Evolutionary conservation across 2,888 invertebrate species (phyloP), one percentile per base, ranked within the genome.

Genomic region (Bedellia somnulentella): DNA sequence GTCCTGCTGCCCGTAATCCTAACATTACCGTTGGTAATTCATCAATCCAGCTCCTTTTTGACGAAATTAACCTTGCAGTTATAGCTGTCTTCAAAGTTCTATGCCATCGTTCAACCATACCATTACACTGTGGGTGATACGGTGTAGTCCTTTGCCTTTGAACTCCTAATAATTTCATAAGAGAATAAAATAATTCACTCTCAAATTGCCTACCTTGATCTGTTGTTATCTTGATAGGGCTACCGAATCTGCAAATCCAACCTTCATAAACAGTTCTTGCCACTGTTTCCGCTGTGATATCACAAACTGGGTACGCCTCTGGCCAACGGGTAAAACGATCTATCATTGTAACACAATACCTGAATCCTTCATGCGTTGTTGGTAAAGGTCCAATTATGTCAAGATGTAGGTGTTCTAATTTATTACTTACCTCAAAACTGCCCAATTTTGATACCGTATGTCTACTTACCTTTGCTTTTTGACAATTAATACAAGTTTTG

Each of bases 281-380:
- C 0, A 49, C 42, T 1, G 45, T 47, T n/a, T 43, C 41, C 1
- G 47, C 47, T 2, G 41, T 35, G 27, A 35, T 38, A 3, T 36
- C 35, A n/a, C 30, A 28, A 5, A 38, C 13, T 3, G 36, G 34
- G 14, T 32, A 2, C 3, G 27, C 35, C 31, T 43, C 38, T 3
- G 38, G 37, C 38, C 41, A 40, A 2, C 35, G 15, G 1, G 39
- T 38, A 3, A 12, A 22, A 17, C 37, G 27, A 11, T 41, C 37
- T 8, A 40, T 35, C 18, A 39, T 35, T 1, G 41, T 43, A 2
- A 40, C 9, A 4, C 29, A 29, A 14, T 41, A 41, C 10, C 31
- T 13, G 5, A 36, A 29, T 3, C 38, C 38, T 10, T 33, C 8
- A 3, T 30, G 42, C 39, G 39, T 50, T 27, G 25, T 26, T 6